These are phyloP conservation scores for Anas platyrhynchos DNA, from an alignment of 2,113 vertebrate species.

Conservation along the genomic window DNA sequence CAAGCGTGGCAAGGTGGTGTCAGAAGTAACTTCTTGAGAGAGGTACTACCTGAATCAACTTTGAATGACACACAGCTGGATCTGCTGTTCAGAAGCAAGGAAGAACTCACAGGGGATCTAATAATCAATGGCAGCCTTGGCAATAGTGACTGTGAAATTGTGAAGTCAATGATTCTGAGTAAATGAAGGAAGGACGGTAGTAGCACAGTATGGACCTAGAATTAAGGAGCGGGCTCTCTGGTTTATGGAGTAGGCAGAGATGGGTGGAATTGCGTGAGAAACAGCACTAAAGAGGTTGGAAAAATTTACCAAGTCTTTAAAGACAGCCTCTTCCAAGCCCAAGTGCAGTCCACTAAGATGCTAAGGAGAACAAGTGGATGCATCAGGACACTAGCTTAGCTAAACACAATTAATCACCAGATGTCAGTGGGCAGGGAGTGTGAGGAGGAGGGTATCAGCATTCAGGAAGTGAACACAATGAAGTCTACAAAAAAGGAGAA, in stretches of 20 bases:
- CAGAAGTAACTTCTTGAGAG: not conserved
- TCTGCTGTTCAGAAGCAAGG: not conserved
- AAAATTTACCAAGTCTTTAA: not conserved
- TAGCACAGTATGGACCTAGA: accelerated
- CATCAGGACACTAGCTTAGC: not conserved
- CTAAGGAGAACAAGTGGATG: not conserved
- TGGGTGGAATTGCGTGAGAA: not conserved
- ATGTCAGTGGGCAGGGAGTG: not conserved
- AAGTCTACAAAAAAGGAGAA: not conserved
- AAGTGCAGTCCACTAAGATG: not conserved
- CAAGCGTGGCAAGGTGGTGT: not conserved
- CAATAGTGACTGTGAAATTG: not conserved
- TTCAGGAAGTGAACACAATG: not conserved
- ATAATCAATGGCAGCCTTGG: not conserved
- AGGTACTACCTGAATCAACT: not conserved
- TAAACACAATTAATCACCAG: not conserved
- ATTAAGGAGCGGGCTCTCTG: not conserved
- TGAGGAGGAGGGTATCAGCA: not conserved
- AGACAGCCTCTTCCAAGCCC: not conserved
- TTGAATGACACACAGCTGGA: not conserved
- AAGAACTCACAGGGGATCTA: not conserved
- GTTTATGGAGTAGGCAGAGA: not conserved
- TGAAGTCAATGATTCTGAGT: not conserved
- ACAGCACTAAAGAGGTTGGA: not conserved
- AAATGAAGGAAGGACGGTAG: not conserved